A percentile compares a stretch with the other conserved stretches of the same genome.
Conservation (phyloP, 37 sponge, comb jelly and placozoan genomes). For the Chondrosia reniformis region DNA sequence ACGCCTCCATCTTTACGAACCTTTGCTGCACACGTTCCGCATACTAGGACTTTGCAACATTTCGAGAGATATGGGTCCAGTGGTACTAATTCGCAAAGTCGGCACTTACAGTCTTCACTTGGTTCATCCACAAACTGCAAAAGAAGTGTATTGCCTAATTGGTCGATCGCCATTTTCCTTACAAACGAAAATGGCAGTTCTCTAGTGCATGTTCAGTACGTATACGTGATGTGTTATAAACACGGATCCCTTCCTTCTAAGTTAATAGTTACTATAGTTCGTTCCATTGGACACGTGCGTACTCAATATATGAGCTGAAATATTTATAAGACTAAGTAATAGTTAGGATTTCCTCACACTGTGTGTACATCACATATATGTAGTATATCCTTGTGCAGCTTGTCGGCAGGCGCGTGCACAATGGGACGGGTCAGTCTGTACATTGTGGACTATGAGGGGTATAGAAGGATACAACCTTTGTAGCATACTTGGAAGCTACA, state of each 20-base stretch:
- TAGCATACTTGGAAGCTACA: slow-evolving; percentile 31
- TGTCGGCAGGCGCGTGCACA: slow-evolving; percentile 26
- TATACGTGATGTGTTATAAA: no score
- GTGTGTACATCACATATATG: no score
- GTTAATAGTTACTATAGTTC: no score
- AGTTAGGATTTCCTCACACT: no score
- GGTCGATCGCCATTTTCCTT: no score
- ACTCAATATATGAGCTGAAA: no score
- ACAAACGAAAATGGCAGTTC: no score
- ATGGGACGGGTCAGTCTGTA: slow-evolving; percentile 36
- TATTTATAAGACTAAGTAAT: no score
- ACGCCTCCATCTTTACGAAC: not conserved
- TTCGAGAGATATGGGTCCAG: not conserved
- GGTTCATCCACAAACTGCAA: not conserved
- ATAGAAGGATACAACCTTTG: slow-evolving; percentile 36
- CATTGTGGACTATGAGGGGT: slow-evolving; percentile 55
- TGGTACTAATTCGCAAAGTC: not conserved
- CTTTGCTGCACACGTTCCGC: not conserved
- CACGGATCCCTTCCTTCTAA: no score
- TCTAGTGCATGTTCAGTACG: no score
- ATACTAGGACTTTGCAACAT: not conserved
- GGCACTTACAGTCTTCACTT: not conserved
- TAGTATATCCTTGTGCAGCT: slow-evolving; percentile 35
- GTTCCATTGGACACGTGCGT: no score
- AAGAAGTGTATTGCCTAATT: not conserved